Conservation (phyloP, 64 coral and sea anemone genomes). For the Stichodactyla helianthus region DNA sequence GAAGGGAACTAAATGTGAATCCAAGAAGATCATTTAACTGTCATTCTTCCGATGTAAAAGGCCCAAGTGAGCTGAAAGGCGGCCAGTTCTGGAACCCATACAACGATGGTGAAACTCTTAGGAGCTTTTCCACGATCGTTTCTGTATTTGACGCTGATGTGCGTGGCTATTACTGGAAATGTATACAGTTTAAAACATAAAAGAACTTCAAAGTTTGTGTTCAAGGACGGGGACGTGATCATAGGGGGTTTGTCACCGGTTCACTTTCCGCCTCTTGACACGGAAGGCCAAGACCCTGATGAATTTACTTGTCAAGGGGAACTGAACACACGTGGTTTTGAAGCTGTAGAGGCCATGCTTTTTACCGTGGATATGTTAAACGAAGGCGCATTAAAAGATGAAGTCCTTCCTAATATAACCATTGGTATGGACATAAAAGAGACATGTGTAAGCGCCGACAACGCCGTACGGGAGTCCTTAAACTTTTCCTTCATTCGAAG, state of each 20-base stretch:
- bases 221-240: constrained; percentile 62
- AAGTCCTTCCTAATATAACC: constrained; percentile 76
- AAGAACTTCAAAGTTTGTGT: constrained; percentile 36
- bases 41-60: background rate
- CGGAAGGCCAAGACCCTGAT: constrained; percentile 50
- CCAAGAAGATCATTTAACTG: background rate
- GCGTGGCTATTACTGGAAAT: background rate
- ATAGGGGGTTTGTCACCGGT: constrained; percentile 79
- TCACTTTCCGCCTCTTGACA: constrained; percentile 67
- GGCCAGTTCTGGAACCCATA: background rate
- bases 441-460: constrained; percentile 65
- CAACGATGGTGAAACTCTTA: background rate
- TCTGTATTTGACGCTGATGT: background rate
- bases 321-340: constrained; percentile 75
- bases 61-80: background rate
- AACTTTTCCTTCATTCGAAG: constrained; percentile 78
- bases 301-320: constrained; percentile 58
- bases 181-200: background rate
- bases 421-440: constrained; percentile 86
- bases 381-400: constrained; percentile 56
- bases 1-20: background rate
- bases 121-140: background rate
- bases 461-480: constrained; percentile 72
- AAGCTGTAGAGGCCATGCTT: constrained; percentile 83
- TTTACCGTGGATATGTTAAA: constrained; percentile 81